These are phyloP conservation scores for Deroplatys truncata DNA, from an alignment of 2,888 invertebrate genomes.

Conservation along the genomic window DNA sequence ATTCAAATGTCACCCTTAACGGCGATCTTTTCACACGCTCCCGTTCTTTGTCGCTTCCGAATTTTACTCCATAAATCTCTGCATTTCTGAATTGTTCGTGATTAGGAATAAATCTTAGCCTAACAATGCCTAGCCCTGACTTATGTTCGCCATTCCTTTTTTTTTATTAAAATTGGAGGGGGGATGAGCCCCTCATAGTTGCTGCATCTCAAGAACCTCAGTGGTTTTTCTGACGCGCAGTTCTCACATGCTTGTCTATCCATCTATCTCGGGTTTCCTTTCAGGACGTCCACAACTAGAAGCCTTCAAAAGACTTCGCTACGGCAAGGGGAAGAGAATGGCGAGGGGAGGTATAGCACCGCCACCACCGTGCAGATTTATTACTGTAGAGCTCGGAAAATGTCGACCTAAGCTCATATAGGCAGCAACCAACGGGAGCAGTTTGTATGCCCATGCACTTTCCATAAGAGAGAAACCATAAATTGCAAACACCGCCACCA, in stretches of 20 bases:
- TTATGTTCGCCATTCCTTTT: not conserved
- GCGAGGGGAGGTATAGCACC: not conserved
- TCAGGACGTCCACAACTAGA: constrained; percentile 19
- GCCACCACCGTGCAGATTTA: constrained; percentile 41
- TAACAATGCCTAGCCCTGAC: not conserved
- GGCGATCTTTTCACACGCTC: not conserved
- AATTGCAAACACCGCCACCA: constrained; percentile 37
- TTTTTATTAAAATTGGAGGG: not conserved
- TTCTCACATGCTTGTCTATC: constrained; percentile 18
- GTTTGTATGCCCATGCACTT: constrained; percentile 42
- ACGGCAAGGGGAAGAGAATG: not conserved
- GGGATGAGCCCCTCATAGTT: not conserved
- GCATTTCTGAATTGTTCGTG: not conserved
- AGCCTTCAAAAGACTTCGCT: constrained; percentile 20
- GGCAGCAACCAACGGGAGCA: constrained; percentile 40
- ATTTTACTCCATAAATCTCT: not conserved
- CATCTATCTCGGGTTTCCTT: constrained; percentile 28
- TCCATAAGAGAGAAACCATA: constrained; percentile 36
- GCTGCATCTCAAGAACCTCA: not conserved
- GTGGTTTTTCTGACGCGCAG: not conserved
- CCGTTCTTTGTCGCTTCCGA: not conserved
- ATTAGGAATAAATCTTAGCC: constrained; percentile 9
- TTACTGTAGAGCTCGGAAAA: constrained; percentile 44
- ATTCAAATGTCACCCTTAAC: not conserved
- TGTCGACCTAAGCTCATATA: constrained; percentile 49